These are phyloP conservation scores for Egretta garzetta DNA, from an alignment of 2,113 vertebrate genomes.

Conservation along the genomic window DNA sequence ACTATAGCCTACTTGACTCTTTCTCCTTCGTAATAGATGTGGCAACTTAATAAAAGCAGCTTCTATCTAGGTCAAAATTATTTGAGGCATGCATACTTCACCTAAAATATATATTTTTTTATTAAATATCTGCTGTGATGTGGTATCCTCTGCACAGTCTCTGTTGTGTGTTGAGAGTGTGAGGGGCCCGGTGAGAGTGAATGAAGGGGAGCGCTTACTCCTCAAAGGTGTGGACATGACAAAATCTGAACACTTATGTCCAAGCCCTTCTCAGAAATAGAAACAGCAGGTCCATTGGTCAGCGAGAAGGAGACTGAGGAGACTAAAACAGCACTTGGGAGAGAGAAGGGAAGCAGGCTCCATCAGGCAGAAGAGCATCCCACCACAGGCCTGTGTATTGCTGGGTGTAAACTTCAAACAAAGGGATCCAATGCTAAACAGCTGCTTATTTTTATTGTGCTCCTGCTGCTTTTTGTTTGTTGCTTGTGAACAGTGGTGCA, in stretches of 20 bases:
- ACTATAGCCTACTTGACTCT: slow-evolving; percentile 3
- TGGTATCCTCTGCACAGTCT: not conserved
- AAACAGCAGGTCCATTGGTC: not conserved
- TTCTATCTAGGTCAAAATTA: slow-evolving; percentile 55
- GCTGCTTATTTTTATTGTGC: not conserved
- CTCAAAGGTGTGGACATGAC: not conserved
- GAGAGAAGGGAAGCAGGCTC: not conserved
- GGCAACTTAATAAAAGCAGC: slow-evolving; percentile 50
- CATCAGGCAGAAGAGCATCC: not conserved
- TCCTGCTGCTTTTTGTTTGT: not conserved
- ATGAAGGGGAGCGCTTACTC: not conserved
- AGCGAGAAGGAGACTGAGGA: not conserved
- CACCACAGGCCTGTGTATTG: fast-evolving
- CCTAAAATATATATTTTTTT: not conserved
- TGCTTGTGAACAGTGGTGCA: not conserved
- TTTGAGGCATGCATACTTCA: slow-evolving; percentile 21
- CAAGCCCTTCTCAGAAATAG: not conserved
- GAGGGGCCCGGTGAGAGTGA: not conserved
- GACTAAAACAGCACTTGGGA: not conserved
- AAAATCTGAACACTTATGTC: not conserved
- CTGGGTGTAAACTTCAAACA: not conserved
- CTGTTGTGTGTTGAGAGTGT: not conserved
- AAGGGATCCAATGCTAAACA: not conserved
- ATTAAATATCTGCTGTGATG: slow-evolving; percentile 7
- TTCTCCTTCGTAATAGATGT: slow-evolving; percentile 38